These are phyloP conservation scores for Lethenteron reissneri DNA, from an alignment of 2,113 vertebrate species.

Conservation along the genomic window DNA sequence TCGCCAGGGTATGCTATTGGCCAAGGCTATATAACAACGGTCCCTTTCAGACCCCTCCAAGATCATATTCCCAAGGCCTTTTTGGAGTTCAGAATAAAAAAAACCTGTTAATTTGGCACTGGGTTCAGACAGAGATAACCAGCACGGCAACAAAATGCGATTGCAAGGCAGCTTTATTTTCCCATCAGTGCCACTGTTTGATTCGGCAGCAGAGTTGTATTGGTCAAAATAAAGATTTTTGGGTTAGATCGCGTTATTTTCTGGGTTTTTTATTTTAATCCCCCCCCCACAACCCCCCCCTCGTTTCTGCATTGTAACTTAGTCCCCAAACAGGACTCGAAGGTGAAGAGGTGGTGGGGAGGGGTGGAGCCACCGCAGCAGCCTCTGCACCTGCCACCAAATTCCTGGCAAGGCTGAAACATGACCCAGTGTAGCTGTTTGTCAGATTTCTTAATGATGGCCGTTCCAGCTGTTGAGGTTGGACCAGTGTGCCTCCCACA, in stretches of 20 bases:
- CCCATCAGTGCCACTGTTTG: no score
- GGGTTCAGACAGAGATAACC: background rate
- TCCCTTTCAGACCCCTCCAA: constrained; percentile 5
- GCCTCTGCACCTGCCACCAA: constrained; percentile 2
- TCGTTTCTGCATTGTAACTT: no score
- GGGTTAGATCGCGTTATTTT: no score
- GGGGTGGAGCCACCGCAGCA: background rate
- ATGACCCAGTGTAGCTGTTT: background rate
- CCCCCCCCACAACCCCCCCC: no score
- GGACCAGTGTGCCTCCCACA: no score
- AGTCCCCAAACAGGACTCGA: no score
- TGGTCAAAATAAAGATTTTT: no score
- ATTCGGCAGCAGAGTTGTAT: no score
- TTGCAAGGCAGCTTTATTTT: no score
- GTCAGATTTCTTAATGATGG: constrained; percentile 5
- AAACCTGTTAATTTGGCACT: constrained; percentile 3
- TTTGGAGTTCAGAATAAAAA: background rate
- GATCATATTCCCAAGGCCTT: background rate
- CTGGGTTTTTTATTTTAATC: no score
- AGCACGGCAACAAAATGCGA: no score
- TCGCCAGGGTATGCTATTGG: background rate
- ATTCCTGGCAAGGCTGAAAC: background rate
- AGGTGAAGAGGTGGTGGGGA: no score
- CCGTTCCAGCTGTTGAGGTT: background rate
- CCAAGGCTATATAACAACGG: constrained; percentile 1